Evolutionary conservation across 2,113 vertebrate species (phyloP).

Genomic region (Malurus melanocephalus): DNA sequence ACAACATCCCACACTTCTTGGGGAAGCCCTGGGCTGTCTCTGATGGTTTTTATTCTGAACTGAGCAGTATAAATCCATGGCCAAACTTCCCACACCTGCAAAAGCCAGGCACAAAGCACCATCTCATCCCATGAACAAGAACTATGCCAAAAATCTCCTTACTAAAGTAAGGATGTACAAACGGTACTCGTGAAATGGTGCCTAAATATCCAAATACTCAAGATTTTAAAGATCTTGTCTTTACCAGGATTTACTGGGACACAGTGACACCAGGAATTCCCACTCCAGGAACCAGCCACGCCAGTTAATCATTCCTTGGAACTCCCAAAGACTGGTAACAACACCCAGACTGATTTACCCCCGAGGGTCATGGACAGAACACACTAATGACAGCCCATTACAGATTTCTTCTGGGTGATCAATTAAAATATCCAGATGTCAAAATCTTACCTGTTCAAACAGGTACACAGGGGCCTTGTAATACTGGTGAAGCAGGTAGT

Average conservation of each 20-base stretch:
- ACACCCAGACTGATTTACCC: background rate
- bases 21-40: background rate
- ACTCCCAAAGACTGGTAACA: background rate
- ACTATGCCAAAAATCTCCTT: background rate
- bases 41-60: background rate
- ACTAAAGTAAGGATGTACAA: background rate
- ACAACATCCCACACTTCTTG: background rate
- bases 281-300: background rate
- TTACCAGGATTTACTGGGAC: background rate
- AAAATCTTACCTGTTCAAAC: conserved; percentile 86
- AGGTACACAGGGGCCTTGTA: conserved; percentile 89
- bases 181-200: background rate
- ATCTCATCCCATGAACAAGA: background rate
- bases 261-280: background rate
- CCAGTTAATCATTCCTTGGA: background rate
- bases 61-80: background rate
- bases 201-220: background rate
- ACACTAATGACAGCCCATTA: background rate
- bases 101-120: background rate
- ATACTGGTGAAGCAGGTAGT: conserved; percentile 94
- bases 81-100: background rate
- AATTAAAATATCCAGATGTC: background rate
- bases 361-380: background rate
- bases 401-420: background rate
- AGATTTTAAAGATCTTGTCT: background rate